These are phyloP conservation scores for Poeciliopsis prolifica DNA, from an alignment of 2,113 vertebrate species.

Conservation along the genomic window DNA sequence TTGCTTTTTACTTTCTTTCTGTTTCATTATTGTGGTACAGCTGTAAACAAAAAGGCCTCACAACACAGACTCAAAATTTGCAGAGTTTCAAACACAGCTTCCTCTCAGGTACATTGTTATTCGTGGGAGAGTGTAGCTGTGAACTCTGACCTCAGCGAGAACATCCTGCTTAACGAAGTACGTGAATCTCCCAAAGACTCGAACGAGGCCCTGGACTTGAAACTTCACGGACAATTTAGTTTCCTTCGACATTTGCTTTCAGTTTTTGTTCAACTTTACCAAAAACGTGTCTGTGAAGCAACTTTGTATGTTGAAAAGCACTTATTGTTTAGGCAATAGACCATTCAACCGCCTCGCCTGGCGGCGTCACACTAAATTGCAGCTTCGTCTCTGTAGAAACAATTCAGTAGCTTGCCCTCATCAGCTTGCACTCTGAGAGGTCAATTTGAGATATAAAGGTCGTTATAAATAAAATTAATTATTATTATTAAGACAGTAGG, in stretches of 20 bases:
- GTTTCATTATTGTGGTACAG: slow-evolving; percentile 70
- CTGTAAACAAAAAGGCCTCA: slow-evolving; percentile 69
- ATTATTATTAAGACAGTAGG: neutral
- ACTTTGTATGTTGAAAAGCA: slow-evolving; percentile 75
- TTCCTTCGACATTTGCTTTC: slow-evolving; percentile 42
- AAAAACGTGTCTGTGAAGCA: slow-evolving; percentile 67
- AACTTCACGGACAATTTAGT: slow-evolving; percentile 36
- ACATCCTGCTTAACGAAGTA: slow-evolving; percentile 22
- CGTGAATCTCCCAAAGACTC: slow-evolving; percentile 13
- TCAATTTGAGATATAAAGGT: too few species aligned
- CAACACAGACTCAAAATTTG: neutral
- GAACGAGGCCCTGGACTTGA: slow-evolving; percentile 45
- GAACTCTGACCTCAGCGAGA: slow-evolving; percentile 29
- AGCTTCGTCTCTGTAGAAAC: too few species aligned
- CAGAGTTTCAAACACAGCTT: slow-evolving; percentile 40
- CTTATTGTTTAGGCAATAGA: too few species aligned
- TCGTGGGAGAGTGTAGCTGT: slow-evolving; percentile 10
- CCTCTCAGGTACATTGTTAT: slow-evolving; percentile 48
- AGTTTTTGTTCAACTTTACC: slow-evolving; percentile 64
- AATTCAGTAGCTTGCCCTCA: too few species aligned
- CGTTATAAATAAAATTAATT: too few species aligned
- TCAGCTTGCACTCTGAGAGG: too few species aligned
- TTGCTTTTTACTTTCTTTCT: slow-evolving; percentile 32
- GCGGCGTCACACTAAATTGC: too few species aligned
- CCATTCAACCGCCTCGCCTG: too few species aligned